Conservation (phyloP, 2,797 vertebrate species). For the Capromys pilorides region DNA sequence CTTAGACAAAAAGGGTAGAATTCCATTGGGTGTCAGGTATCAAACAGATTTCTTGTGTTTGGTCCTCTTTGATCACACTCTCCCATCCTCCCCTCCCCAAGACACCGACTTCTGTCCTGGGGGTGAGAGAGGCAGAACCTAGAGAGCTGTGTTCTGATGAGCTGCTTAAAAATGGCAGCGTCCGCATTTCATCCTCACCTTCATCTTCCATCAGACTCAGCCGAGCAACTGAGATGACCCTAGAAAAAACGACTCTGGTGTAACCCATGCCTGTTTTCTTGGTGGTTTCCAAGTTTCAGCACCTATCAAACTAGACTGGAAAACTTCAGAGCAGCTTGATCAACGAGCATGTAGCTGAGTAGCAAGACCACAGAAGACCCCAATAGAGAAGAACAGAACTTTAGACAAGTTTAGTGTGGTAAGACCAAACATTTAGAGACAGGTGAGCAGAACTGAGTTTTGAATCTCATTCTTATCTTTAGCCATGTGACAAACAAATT, state of each 20-base stretch:
- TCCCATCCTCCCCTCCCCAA: neutral
- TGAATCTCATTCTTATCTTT: neutral
- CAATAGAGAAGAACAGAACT: neutral
- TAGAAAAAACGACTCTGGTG: neutral
- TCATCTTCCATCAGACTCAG: conserved; percentile 2
- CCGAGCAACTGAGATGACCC: conserved; percentile 23
- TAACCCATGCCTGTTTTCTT: neutral
- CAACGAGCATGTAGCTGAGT: neutral
- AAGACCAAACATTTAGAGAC: neutral
- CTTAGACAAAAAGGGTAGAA: neutral
- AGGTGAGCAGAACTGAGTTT: neutral
- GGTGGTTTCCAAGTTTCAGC: neutral
- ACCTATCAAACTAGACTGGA: neutral
- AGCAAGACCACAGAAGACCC: neutral
- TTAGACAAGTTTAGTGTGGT: neutral
- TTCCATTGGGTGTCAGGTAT: neutral
- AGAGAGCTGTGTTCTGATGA: neutral
- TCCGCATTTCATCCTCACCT: neutral
- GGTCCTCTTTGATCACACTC: neutral
- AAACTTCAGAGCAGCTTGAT: conserved; percentile 11
- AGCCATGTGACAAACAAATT: neutral
- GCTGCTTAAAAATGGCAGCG: neutral
- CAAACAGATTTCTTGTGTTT: neutral
- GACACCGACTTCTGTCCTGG: neutral
- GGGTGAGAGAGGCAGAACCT: neutral